Evolutionary conservation across 2,113 vertebrate genomes (phyloP).

Genomic region (Percina caprodes): DNA sequence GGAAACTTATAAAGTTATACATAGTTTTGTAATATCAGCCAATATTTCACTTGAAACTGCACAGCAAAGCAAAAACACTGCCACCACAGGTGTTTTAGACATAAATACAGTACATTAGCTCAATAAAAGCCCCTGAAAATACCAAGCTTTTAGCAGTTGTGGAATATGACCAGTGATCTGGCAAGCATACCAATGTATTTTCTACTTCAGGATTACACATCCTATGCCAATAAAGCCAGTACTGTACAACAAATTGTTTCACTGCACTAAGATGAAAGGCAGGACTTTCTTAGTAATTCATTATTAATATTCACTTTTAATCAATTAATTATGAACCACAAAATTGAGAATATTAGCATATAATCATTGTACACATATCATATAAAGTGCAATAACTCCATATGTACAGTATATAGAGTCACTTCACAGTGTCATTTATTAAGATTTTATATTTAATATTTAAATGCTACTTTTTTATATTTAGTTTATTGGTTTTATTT

Average conservation of each 20-base stretch:
- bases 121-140: conserved; percentile 41
- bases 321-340: too few species aligned
- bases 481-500: too few species aligned
- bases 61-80: conserved; percentile 25
- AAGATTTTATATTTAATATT: too few species aligned
- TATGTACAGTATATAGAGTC: too few species aligned
- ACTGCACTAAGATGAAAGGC: not conserved
- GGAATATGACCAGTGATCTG: conserved; percentile 11
- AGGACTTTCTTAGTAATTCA: conserved; percentile 13
- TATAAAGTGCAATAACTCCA: too few species aligned
- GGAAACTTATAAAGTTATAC: not conserved
- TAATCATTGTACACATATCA: too few species aligned
- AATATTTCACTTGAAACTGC: conserved; percentile 43
- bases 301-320: conserved; percentile 17
- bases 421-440: too few species aligned
- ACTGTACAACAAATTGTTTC: not conserved
- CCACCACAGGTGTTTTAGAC: conserved; percentile 18
- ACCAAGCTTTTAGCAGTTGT: conserved; percentile 36
- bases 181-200: conserved; percentile 14
- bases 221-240: conserved; percentile 12
- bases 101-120: conserved; percentile 40
- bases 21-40: conserved; percentile 3
- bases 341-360: too few species aligned
- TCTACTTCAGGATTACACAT: conserved; percentile 1
- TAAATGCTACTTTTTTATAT: too few species aligned